These are phyloP conservation scores for Adelges cooleyi DNA, from an alignment of 1,140 invertebrate genomes.

Conservation along the genomic window DNA sequence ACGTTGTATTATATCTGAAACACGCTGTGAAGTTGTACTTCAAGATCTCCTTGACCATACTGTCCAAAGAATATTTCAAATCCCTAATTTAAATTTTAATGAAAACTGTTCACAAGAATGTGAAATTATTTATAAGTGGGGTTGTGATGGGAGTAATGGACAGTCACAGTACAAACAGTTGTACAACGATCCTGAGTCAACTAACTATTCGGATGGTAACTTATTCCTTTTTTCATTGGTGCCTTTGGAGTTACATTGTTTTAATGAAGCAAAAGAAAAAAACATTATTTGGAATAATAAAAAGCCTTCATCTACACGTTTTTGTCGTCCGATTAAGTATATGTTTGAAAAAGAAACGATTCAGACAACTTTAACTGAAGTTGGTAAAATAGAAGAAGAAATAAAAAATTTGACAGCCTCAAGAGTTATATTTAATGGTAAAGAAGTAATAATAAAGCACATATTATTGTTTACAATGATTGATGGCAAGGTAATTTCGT, in stretches of 20 bases:
- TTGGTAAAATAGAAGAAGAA: no score
- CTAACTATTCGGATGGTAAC: not conserved
- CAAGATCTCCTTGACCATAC: not conserved
- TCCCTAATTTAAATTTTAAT: not conserved
- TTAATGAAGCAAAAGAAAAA: no score
- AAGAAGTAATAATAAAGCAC: not conserved
- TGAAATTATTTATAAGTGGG: not conserved
- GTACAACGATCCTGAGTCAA: not conserved
- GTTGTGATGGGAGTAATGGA: not conserved
- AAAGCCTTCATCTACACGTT: no score
- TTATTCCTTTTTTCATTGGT: not conserved
- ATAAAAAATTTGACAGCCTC: no score
- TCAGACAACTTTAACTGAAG: no score
- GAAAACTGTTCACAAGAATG: not conserved
- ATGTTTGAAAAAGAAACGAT: no score
- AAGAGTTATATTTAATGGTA: no score
- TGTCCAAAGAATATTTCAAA: not conserved
- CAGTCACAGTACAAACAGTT: not conserved
- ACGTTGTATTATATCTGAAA: not conserved
- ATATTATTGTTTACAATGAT: not conserved
- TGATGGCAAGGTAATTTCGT: not conserved
- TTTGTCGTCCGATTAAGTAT: no score
- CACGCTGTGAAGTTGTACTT: not conserved
- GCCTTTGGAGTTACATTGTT: no score
- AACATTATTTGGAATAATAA: no score